Conservation (phyloP, 2,113 vertebrate genomes). For the Halichoeres trimaculatus region DNA sequence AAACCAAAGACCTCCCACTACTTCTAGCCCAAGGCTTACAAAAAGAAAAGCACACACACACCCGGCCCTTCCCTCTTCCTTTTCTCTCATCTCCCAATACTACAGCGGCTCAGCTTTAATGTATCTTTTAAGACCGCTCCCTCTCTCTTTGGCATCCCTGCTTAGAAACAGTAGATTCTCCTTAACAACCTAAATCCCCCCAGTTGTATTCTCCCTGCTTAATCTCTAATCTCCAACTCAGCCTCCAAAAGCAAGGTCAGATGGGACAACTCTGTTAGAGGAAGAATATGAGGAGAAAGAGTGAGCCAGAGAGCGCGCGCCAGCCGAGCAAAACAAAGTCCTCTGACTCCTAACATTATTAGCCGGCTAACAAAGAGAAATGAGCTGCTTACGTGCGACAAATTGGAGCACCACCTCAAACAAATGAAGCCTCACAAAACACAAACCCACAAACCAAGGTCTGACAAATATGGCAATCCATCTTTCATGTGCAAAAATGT, state of each 20-base stretch:
- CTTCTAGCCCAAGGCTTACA: conserved; percentile 51
- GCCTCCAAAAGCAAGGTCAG: conserved; percentile 57
- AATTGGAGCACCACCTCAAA: conserved; percentile 69
- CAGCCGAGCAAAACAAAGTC: conserved; percentile 42
- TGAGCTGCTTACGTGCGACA: conserved; percentile 57
- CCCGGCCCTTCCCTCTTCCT: conserved; percentile 8
- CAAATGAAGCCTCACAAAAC: conserved; percentile 50
- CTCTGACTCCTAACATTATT: conserved; percentile 49
- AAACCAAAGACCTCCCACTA: conserved; percentile 61
- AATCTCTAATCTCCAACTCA: conserved; percentile 45
- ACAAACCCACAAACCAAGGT: conserved; percentile 34
- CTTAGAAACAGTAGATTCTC: conserved; percentile 54
- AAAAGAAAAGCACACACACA: conserved; percentile 10
- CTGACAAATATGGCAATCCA: conserved; percentile 27
- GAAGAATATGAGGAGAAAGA: conserved; percentile 16
- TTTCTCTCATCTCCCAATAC: conserved; percentile 41
- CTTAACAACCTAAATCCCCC: conserved; percentile 62
- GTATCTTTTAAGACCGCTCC: conserved; percentile 63
- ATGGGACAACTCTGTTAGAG: conserved; percentile 21
- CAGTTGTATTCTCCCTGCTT: conserved; percentile 48
- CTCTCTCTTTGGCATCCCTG: conserved; percentile 38
- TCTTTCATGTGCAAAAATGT: conserved; percentile 17
- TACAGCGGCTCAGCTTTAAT: conserved; percentile 48
- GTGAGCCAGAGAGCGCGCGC: conserved; percentile 13
- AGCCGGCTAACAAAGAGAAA: conserved; percentile 68